phyloP scores from a whole-genome alignment of 30 jellyfish, hydroid and myxozoan species.

The Mastigias papua region DNA sequence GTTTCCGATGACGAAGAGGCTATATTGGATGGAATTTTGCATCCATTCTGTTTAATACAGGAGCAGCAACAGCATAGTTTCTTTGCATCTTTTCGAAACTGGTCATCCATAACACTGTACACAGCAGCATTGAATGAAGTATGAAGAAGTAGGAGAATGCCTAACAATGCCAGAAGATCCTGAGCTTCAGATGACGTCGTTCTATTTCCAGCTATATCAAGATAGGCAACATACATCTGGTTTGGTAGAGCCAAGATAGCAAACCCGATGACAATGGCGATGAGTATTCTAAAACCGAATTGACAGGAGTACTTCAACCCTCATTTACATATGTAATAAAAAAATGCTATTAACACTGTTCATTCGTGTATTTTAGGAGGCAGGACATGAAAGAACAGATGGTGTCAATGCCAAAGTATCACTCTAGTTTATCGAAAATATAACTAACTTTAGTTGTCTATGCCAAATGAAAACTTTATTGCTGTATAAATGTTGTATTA shows the following conservation, averaged over 20 bases:
- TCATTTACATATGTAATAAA: no score
- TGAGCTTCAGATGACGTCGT: background rate
- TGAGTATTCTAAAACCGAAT: conserved; percentile 18
- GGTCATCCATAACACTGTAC: conserved; percentile 59
- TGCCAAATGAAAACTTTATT: no score
- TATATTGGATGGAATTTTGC: conserved; percentile 8
- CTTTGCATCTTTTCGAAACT: conserved; percentile 47
- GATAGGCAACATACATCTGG: conserved; percentile 36
- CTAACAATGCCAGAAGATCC: conserved; percentile 55
- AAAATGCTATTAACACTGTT: no score
- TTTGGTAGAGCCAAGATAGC: conserved; percentile 64
- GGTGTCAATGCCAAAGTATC: no score
- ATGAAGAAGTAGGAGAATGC: conserved; percentile 46
- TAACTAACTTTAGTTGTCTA: no score
- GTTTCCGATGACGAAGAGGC: conserved; percentile 6
- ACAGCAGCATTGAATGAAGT: conserved; percentile 58
- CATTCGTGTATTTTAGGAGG: no score
- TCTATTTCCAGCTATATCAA: conserved; percentile 28
- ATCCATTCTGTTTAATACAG: background rate
- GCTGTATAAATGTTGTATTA: no score
- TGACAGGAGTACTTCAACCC: no score
- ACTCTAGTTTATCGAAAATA: no score
- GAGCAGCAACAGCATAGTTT: conserved; percentile 52
- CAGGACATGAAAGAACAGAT: no score
- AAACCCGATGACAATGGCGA: conserved; percentile 58